Base-by-base conservation (phyloP, 2,113 vertebrate species). In the Pimephales promelas region DNA sequence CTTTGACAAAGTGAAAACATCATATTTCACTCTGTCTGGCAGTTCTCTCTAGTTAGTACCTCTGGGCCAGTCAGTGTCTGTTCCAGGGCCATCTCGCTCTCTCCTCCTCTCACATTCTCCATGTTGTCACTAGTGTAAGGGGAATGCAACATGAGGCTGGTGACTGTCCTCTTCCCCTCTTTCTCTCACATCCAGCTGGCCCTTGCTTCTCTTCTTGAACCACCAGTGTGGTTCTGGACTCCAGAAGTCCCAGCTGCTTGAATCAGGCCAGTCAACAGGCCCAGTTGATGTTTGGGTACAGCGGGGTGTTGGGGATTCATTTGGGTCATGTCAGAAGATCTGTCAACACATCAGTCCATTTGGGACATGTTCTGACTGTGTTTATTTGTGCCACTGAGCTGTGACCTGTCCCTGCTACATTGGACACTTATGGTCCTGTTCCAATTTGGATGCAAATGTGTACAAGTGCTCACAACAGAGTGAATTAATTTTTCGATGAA, bases 101-200 rank as follows among this genome's bases (percentile, higher is more conserved):
- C 57, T 62, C 26, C n/a, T 56, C 26, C 61, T 62, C 81, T 62
- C 73, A 73, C 64, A 72, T 80, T 75, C 59, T 79, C 73, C 84
- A 22, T 85, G 79, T 81, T 86, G 82, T 86, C 85, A 84, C 84
- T 85, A 80, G 84, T 86, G 88, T 82, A 82, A 88, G 85, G 87
- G 88, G 90, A 91, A 90, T 89, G 85, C 86, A 89, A 89, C 90
- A 90, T 68, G 84, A 89, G 84, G 87, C 87, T 90, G 89, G 84
- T 59, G 86, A 86, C 78, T 70, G 68, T 73, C 62, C 82, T 78
- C 62, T 20, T 72, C 74, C 72, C n/a, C 75, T 83, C 84, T 93
- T 87, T 93, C 79, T 90, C 86, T 83, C 79, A 87, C 82, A 84
- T 93, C 93, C 92, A 93, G 90, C 90, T 92, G 92, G 92, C 92